Percentiles rank a stretch among this genome's conserved stretches.
Evolutionary conservation across 2,888 invertebrate species (phyloP).

Genomic region (Amphimallon solstitiale): DNA sequence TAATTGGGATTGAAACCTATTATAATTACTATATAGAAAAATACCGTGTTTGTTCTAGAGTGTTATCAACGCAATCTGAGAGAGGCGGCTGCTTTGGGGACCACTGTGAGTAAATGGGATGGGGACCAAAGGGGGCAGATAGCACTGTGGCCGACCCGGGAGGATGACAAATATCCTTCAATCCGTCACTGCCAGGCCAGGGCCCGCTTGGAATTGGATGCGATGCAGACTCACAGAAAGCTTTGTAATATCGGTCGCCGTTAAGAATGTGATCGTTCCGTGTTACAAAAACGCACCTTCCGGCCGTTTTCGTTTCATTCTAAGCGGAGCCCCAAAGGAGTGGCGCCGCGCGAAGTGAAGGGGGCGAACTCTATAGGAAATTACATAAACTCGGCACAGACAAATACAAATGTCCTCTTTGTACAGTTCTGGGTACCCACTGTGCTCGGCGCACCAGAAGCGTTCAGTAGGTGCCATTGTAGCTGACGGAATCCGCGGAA

Average conservation of each 20-base stretch:
- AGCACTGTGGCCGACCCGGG: constrained; percentile 65
- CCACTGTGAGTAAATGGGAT: constrained; percentile 47
- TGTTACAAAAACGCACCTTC: constrained; percentile 36
- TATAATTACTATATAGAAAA: constrained; percentile 61
- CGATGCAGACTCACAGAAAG: constrained; percentile 65
- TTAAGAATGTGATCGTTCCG: constrained; percentile 56
- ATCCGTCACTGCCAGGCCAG: constrained; percentile 74
- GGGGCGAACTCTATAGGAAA: constrained; percentile 65
- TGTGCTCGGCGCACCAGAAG: constrained; percentile 60
- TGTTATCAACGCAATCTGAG: constrained; percentile 58
- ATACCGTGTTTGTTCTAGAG: constrained; percentile 61
- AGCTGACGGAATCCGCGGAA: constrained; percentile 62
- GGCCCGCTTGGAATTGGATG: constrained; percentile 65
- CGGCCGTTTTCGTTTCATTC: constrained; percentile 60
- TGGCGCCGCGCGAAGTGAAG: constrained; percentile 55
- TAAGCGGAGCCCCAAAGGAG: constrained; percentile 59
- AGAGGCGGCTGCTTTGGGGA: constrained; percentile 52
- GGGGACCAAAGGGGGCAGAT: constrained; percentile 53
- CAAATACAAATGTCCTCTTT: constrained; percentile 66
- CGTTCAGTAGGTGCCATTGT: constrained; percentile 62
- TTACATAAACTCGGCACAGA: constrained; percentile 67
- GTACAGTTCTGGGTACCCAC: constrained; percentile 63
- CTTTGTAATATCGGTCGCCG: constrained; percentile 63
- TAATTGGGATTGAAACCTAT: too few species aligned
- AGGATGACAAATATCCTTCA: constrained; percentile 76